These are phyloP conservation scores for Naso thynnoides DNA, from an alignment of 2,797 vertebrate species.

Conservation along the genomic window DNA sequence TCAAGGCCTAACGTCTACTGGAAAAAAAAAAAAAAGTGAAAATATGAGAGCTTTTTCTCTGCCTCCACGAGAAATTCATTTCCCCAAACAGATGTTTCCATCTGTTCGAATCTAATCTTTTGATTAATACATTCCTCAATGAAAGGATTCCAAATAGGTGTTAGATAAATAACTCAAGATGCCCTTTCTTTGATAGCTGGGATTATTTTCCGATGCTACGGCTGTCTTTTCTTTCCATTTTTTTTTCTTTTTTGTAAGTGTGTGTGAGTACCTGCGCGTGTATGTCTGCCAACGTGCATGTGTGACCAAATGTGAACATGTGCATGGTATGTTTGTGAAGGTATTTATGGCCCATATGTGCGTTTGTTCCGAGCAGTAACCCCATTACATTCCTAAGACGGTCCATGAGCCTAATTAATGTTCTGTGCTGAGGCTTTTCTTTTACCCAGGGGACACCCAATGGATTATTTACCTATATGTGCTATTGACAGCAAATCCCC, in stretches of 20 bases:
- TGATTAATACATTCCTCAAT: conserved; percentile 70
- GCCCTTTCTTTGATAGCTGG: conserved; percentile 59
- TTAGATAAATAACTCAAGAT: conserved; percentile 70
- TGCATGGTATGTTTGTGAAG: conserved; percentile 77
- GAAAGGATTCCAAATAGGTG: conserved; percentile 66
- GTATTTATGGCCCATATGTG: conserved; percentile 85
- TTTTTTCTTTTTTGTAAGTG: conserved; percentile 9
- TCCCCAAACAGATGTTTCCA: conserved; percentile 77
- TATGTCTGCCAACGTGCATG: conserved; percentile 20
- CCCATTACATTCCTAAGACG: conserved; percentile 81
- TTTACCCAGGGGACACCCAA: conserved; percentile 77
- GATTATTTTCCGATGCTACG: conserved; percentile 53
- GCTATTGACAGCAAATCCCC: conserved; percentile 76
- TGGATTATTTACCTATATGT: conserved; percentile 86
- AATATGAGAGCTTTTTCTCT: conserved; percentile 67
- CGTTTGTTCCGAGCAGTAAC: conserved; percentile 78
- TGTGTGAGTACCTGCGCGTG: conserved; percentile 35
- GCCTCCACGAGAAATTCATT: conserved; percentile 61
- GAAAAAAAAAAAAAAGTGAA: conserved; percentile 76
- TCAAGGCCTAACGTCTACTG: conserved; percentile 76
- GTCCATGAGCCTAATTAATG: conserved; percentile 86
- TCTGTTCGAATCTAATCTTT: conserved; percentile 71
- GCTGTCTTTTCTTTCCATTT: conserved; percentile 21
- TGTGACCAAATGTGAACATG: conserved; percentile 59
- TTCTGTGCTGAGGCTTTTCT: conserved; percentile 79